Evolutionary conservation across 2,797 vertebrate genomes (phyloP).

Genomic region (Coregonus ussuriensis): DNA sequence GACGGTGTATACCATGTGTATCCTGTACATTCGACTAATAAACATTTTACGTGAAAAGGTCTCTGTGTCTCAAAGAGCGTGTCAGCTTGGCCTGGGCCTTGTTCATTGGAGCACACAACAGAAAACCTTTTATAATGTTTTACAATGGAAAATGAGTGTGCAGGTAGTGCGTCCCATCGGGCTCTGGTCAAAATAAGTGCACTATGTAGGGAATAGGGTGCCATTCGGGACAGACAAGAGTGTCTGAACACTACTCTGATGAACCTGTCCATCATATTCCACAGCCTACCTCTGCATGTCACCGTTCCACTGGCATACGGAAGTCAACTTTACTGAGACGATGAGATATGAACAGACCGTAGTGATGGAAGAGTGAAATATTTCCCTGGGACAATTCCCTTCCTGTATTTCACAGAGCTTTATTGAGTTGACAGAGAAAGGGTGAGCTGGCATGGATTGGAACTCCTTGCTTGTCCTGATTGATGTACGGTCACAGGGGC

Average conservation of each 20-base stretch:
- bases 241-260: neutral
- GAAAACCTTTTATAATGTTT: too few relatives aligned
- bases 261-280: neutral
- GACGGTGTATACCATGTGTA: too few relatives aligned
- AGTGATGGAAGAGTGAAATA: neutral
- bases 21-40: too few relatives aligned
- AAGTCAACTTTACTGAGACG: neutral
- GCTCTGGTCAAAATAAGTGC: neutral
- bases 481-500: neutral
- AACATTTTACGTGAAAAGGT: too few relatives aligned
- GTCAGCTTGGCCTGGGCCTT: neutral
- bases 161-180: too few relatives aligned
- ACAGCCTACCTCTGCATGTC: neutral
- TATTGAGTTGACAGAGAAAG: constrained; percentile 21
- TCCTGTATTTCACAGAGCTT: constrained; percentile 14
- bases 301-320: neutral
- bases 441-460: constrained; percentile 4
- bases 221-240: too few relatives aligned
- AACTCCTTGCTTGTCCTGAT: neutral
- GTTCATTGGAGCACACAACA: too few relatives aligned
- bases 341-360: constrained; percentile 6
- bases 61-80: too few relatives aligned
- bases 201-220: neutral
- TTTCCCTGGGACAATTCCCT: neutral
- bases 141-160: neutral